Evolutionary conservation across 2,113 vertebrate genomes (phyloP).

Genomic region (Barbus barbus): DNA sequence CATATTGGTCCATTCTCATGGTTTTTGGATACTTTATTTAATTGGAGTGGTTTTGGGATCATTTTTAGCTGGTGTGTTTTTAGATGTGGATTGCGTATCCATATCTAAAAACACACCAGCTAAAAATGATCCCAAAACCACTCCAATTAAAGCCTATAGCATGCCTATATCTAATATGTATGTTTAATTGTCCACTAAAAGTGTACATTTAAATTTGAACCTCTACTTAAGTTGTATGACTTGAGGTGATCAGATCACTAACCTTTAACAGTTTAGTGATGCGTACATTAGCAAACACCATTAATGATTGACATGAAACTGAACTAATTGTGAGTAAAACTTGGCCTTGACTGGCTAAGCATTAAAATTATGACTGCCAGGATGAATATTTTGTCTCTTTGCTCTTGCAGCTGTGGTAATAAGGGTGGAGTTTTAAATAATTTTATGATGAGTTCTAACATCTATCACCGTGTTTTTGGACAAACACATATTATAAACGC

Average conservation of each 20-base stretch:
- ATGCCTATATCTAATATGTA: too few relatives aligned
- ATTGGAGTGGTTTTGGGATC: neutral
- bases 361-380: neutral
- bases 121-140: too few relatives aligned
- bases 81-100: neutral
- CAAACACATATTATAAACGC: neutral
- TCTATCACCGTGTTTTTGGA: neutral
- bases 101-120: too few relatives aligned
- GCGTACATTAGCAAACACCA: neutral
- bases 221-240: neutral
- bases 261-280: neutral
- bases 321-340: neutral
- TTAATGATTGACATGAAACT: constrained; percentile 7
- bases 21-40: neutral
- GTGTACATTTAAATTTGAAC: neutral
- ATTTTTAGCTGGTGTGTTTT: neutral
- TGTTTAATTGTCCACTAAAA: neutral
- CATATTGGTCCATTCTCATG: neutral
- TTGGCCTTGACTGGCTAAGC: neutral
- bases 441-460: neutral
- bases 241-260: neutral
- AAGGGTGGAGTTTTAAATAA: constrained; percentile 1
- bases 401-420: neutral
- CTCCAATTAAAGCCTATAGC: too few relatives aligned
- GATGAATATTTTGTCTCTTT: neutral